Conservation (phyloP, 2,797 vertebrate species). For the Periparus ater region DNA sequence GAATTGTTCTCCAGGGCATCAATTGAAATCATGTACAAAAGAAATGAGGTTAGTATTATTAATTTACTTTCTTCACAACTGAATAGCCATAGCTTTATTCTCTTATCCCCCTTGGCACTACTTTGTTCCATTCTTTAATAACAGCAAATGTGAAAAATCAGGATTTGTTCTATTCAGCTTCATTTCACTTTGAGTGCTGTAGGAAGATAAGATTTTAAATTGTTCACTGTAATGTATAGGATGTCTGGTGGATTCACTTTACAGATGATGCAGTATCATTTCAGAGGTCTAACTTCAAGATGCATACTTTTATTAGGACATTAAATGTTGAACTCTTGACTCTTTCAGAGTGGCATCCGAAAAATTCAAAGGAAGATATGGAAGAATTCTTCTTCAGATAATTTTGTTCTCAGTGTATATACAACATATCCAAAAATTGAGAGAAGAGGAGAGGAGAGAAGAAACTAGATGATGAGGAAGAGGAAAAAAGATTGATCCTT, state of each 20-base stretch:
- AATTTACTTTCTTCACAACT: slow-evolving; percentile 81
- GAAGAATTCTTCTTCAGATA: neutral
- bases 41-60: slow-evolving; percentile 78
- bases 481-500: neutral
- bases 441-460: no score
- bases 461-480: neutral
- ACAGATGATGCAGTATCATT: slow-evolving; percentile 60
- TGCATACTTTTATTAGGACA: slow-evolving; percentile 45
- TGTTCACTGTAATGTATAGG: slow-evolving; percentile 59
- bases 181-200: slow-evolving; percentile 73
- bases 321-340: slow-evolving; percentile 56
- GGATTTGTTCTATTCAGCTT: slow-evolving; percentile 77
- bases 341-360: slow-evolving; percentile 1
- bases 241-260: slow-evolving; percentile 65
- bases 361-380: slow-evolving; percentile 32
- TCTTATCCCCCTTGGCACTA: slow-evolving; percentile 72
- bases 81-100: slow-evolving; percentile 73
- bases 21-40: slow-evolving; percentile 67
- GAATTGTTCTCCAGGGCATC: slow-evolving; percentile 68
- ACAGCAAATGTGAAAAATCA: slow-evolving; percentile 75
- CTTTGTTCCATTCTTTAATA: slow-evolving; percentile 78
- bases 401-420: neutral
- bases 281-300: slow-evolving; percentile 49
- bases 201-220: slow-evolving; percentile 72
- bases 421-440: neutral